Evolutionary conservation across 2,797 vertebrate species (phyloP), one percentile per base, ranked within the genome.

Genomic region (Pseudochirops corinnae): DNA sequence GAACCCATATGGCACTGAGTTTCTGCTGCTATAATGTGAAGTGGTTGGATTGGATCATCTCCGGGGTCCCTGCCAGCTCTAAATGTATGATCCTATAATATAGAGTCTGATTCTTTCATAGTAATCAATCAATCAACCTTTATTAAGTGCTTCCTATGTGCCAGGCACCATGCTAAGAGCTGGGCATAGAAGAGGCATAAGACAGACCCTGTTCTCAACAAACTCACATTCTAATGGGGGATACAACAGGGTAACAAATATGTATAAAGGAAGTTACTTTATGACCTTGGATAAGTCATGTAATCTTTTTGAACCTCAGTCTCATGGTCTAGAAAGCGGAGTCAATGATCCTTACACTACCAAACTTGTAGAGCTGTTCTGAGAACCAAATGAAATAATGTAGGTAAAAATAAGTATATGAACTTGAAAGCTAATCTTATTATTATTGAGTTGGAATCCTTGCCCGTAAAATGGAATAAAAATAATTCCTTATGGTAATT

Each of bases 381-480:
- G 18, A 82, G 39, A 46, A 82, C n/a, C 39, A 82, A 82, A 82
- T 82, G 21, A 82, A 74, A 74, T 62, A 31, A n/a, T 67, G 33
- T 46, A 82, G 18, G 0, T 24, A 46, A 82, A 26, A 46, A 46
- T 82, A 26, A 21, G 21, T 82, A 26, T 26, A 6, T 82, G 74
- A 46, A 82, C 21, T 82, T 46, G 39, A 26, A 82, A 82, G 21
- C 39, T 74, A 4, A 21, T 90, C 31, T 92, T 55, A 62, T n/a
- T 58, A 31, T 26, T 91, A 60, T 6, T 31, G 39, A 11, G 13
- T 93, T 57, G 90, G 62, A 55, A 46, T 92, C 56, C 50, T 82
- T 46, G 21, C 21, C 39, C 39, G 92, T 93, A 67, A 92, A 96
- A 92, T n/a, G 87, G 57, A 55, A 56, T n/a, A 90, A 55, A 95